Conservation (phyloP, 2,113 vertebrate species). For the Corydoras maculifer region DNA sequence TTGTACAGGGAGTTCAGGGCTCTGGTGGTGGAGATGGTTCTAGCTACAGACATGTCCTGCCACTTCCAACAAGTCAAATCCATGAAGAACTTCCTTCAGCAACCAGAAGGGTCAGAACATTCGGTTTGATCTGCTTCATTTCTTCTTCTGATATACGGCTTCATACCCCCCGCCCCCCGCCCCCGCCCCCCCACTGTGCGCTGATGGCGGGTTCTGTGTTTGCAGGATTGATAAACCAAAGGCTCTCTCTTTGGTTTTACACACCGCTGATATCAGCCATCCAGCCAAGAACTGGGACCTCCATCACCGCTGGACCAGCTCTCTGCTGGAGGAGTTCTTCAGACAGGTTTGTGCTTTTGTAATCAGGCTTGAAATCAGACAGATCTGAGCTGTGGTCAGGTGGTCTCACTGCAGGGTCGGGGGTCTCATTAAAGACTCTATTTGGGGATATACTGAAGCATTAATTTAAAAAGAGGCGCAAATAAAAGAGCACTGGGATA, state of each 20-base stretch:
- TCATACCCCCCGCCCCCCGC: no score
- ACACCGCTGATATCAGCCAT: slow-evolving; percentile 97
- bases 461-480: no score
- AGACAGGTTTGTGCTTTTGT: slow-evolving; percentile 70
- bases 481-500: no score
- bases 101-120: slow-evolving; percentile 86
- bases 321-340: slow-evolving; percentile 95
- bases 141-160: background rate
- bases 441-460: no score
- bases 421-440: no score
- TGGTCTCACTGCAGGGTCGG: no score
- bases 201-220: slow-evolving; percentile 12
- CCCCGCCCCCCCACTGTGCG: background rate
- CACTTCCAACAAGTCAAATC: slow-evolving; percentile 97
- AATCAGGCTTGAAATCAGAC: no score
- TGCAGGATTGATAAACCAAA: slow-evolving; percentile 93
- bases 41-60: slow-evolving; percentile 97
- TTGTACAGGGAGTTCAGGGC: slow-evolving; percentile 82
- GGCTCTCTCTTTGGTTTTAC: slow-evolving; percentile 89
- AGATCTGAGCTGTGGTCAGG: no score
- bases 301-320: slow-evolving; percentile 94
- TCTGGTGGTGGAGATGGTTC: slow-evolving; percentile 94
- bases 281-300: slow-evolving; percentile 93
- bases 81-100: slow-evolving; percentile 94
- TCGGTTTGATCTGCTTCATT: background rate